Conservation (phyloP, 2,888 invertebrate species). For the Troilus luridus region DNA sequence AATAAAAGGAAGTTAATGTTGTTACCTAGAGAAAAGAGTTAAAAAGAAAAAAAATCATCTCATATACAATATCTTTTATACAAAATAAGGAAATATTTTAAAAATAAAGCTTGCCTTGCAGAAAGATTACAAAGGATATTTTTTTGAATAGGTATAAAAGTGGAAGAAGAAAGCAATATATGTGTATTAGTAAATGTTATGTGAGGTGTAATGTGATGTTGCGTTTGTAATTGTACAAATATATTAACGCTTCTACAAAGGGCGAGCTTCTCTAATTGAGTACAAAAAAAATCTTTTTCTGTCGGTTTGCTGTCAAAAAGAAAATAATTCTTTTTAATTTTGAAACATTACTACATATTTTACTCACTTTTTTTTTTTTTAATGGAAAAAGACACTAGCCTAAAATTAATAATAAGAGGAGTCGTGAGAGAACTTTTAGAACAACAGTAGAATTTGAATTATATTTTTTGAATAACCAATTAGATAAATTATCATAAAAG, state of each 20-base stretch:
- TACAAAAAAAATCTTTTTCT: slow-evolving; percentile 61
- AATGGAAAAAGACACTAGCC: slow-evolving; percentile 55
- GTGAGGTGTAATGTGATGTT: slow-evolving; percentile 60
- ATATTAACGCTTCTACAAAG: slow-evolving; percentile 57
- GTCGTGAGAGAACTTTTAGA: slow-evolving; percentile 39
- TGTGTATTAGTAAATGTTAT: slow-evolving; percentile 63
- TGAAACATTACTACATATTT: slow-evolving; percentile 13
- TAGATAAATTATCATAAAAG: slow-evolving; percentile 46
- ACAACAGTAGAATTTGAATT: slow-evolving; percentile 54
- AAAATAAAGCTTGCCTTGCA: slow-evolving; percentile 66
- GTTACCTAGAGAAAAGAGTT: slow-evolving; percentile 62
- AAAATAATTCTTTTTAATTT: slow-evolving; percentile 49
- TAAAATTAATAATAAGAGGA: slow-evolving; percentile 48
- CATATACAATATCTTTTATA: slow-evolving; percentile 65
- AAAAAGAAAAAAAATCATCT: slow-evolving; percentile 62
- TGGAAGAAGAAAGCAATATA: slow-evolving; percentile 65
- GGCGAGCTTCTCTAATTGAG: slow-evolving; percentile 64
- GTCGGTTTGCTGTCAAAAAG: slow-evolving; percentile 29
- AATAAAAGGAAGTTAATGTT: slow-evolving; percentile 64
- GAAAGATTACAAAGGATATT: slow-evolving; percentile 65
- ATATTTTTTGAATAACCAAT: slow-evolving; percentile 59
- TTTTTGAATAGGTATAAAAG: slow-evolving; percentile 64
- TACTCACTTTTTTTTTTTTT: slow-evolving; percentile 30
- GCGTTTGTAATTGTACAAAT: slow-evolving; percentile 58
- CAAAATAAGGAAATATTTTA: slow-evolving; percentile 64